Conservation (phyloP, 2,888 invertebrate genomes). For the Choristoneura rosaceana region DNA sequence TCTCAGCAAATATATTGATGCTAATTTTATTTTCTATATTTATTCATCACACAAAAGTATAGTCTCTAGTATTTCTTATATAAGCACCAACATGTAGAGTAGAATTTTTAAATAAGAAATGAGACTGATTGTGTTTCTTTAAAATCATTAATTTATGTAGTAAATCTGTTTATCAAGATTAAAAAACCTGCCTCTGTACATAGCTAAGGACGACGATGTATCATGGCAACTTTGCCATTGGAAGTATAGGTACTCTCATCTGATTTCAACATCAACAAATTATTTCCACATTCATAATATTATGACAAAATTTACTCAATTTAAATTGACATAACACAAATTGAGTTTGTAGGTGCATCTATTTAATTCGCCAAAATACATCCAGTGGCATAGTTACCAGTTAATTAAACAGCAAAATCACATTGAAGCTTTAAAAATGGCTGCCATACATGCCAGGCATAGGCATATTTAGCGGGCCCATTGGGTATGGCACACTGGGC, state of each 20-base stretch:
- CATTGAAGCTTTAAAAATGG: conserved; percentile 64
- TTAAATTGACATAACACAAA: neutral
- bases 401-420: neutral
- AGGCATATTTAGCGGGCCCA: conserved; percentile 91
- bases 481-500: conserved; percentile 89
- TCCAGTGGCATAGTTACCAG: neutral
- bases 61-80: conserved; percentile 32
- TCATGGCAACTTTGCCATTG: conserved; percentile 5
- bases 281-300: neutral
- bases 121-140: conserved; percentile 15
- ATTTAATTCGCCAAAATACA: neutral
- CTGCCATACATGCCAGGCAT: conserved; percentile 87
- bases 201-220: conserved; percentile 23
- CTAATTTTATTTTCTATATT: conserved; percentile 22
- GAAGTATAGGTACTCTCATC: neutral
- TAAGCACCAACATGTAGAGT: conserved; percentile 39
- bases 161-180: conserved; percentile 18
- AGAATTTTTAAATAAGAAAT: conserved; percentile 25
- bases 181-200: conserved; percentile 12
- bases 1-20: conserved; percentile 26
- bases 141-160: conserved; percentile 1
- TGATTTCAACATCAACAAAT: neutral
- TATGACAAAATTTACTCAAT: neutral
- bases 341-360: neutral
- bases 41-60: conserved; percentile 27